These are phyloP conservation scores for Sporophila hypoxantha DNA, from an alignment of 2,113 vertebrate species.

Conservation along the genomic window DNA sequence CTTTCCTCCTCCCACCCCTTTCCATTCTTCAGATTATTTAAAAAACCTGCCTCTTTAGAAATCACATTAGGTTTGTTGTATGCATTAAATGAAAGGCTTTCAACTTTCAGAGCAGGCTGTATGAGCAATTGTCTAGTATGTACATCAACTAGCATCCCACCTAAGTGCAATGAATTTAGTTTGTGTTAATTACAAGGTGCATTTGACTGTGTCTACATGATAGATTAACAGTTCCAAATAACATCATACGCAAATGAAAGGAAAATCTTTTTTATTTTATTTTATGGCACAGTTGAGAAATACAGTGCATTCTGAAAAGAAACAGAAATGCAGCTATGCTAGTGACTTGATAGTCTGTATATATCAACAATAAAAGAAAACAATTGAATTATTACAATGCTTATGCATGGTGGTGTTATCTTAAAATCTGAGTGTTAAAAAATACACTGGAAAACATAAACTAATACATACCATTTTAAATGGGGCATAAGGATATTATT, in stretches of 20 bases:
- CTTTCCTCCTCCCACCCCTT: not conserved
- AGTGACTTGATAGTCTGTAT: not conserved
- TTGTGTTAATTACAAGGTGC: slow-evolving; percentile 34
- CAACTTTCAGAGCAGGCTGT: not conserved
- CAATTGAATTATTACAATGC: not conserved
- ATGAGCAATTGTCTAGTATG: not conserved
- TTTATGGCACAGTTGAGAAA: not conserved
- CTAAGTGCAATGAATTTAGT: slow-evolving; percentile 1
- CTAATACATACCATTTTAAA: not conserved
- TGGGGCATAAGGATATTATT: not conserved
- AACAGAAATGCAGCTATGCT: not conserved
- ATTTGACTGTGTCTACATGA: slow-evolving; percentile 20
- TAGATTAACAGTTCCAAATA: slow-evolving; percentile 22
- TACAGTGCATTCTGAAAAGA: not conserved
- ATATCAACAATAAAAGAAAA: not conserved
- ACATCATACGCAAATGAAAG: slow-evolving; percentile 2
- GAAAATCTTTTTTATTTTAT: not conserved
- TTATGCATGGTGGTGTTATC: not conserved
- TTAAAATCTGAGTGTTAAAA: not conserved
- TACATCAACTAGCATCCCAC: not conserved
- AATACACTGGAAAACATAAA: not conserved
- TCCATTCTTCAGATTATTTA: not conserved
- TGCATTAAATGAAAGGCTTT: slow-evolving; percentile 23
- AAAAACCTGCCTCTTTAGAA: slow-evolving; percentile 3
- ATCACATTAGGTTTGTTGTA: slow-evolving; percentile 9